phyloP scores from a whole-genome alignment of 1,140 invertebrate genomes.

The Camponotus vicinus region DNA sequence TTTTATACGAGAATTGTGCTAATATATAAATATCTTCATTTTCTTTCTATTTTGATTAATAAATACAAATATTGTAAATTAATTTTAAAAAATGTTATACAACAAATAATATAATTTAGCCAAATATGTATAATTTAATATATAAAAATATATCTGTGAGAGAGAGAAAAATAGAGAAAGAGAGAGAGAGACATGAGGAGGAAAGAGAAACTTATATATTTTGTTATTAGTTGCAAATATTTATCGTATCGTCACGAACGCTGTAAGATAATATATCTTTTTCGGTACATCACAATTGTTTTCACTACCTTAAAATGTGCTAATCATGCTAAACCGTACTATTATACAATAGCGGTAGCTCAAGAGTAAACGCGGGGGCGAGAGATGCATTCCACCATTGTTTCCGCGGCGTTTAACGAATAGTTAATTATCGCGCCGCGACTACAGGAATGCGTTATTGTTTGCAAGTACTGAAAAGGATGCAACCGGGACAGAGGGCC shows the following conservation, averaged over 20 bases:
- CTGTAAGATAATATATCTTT: slow-evolving; percentile 15
- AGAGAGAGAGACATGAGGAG: no score
- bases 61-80: no score
- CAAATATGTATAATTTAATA: no score
- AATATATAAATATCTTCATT: no score
- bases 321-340: slow-evolving; percentile 11
- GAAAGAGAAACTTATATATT: neutral
- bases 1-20: no score
- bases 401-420: slow-evolving; percentile 48
- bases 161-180: no score
- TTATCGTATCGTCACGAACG: neutral
- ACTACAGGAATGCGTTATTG: slow-evolving; percentile 51
- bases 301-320: neutral
- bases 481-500: slow-evolving; percentile 14
- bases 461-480: slow-evolving; percentile 53
- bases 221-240: neutral
- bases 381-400: neutral
- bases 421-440: slow-evolving; percentile 44
- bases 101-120: no score
- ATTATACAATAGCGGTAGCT: slow-evolving; percentile 15
- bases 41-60: no score
- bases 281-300: neutral
- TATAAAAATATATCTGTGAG: no score
- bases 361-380: slow-evolving; percentile 17
- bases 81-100: no score